These are phyloP conservation scores for Temnothorax unifasciatus DNA, from an alignment of 2,888 invertebrate genomes.

Conservation along the genomic window DNA sequence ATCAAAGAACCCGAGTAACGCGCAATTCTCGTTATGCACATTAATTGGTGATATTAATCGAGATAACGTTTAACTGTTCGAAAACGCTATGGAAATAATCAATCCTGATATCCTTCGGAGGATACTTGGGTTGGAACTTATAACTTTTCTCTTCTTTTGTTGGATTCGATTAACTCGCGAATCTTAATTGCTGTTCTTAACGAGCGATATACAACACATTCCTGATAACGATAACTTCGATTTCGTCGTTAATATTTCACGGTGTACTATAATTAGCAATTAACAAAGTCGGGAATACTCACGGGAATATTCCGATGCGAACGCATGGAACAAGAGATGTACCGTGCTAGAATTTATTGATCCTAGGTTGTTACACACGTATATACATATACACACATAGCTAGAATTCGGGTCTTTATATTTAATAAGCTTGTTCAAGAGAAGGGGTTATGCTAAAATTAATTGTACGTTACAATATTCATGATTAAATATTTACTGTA, in stretches of 20 bases:
- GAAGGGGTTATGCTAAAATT: constrained; percentile 1
- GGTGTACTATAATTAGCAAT: constrained; percentile 68
- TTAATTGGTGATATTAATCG: constrained; percentile 8
- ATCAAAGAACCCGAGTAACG: constrained; percentile 45
- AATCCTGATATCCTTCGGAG: not conserved
- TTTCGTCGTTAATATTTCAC: constrained; percentile 52
- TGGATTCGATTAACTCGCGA: constrained; percentile 3
- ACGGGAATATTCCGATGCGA: constrained; percentile 51
- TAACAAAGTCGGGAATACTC: constrained; percentile 61
- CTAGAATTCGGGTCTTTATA: constrained; percentile 10
- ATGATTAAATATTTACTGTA: not conserved
- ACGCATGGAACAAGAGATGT: constrained; percentile 51
- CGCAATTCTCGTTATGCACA: constrained; percentile 1
- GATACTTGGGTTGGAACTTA: not conserved
- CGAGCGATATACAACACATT: not conserved
- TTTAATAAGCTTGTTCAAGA: not conserved
- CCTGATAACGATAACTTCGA: not conserved
- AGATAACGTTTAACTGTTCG: constrained; percentile 1
- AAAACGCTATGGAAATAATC: not conserved
- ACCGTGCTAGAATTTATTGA: constrained; percentile 36
- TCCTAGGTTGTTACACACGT: constrained; percentile 3
- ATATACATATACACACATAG: not conserved
- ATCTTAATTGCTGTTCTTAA: constrained; percentile 15
- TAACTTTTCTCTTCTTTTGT: not conserved
- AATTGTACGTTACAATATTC: not conserved